These are phyloP conservation scores for Semaprochilodus insignis DNA, from an alignment of 2,797 vertebrate species.

Conservation along the genomic window DNA sequence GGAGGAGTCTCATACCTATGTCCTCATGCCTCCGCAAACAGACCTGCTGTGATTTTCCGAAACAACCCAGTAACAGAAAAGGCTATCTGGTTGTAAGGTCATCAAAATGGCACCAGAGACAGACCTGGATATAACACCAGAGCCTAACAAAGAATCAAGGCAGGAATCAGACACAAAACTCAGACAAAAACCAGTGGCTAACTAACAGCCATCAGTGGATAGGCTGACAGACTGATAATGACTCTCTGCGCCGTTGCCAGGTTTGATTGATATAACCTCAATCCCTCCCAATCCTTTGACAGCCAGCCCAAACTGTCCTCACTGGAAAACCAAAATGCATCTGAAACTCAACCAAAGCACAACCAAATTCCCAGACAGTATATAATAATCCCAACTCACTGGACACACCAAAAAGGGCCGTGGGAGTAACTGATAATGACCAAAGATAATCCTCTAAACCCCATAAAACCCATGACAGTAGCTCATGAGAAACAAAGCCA, in stretches of 20 bases:
- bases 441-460: not conserved
- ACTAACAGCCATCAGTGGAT: slow-evolving; percentile 30
- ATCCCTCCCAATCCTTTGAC: not conserved
- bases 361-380: slow-evolving; percentile 13
- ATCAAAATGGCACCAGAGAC: slow-evolving; percentile 54
- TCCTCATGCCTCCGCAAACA: slow-evolving; percentile 51
- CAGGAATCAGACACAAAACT: slow-evolving; percentile 37
- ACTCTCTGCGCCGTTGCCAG: slow-evolving; percentile 18
- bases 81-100: slow-evolving; percentile 73
- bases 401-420: not conserved
- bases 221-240: slow-evolving; percentile 40
- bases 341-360: slow-evolving; percentile 12
- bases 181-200: slow-evolving; percentile 34
- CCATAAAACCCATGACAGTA: slow-evolving; percentile 10
- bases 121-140: slow-evolving; percentile 43
- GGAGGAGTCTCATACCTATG: slow-evolving; percentile 59
- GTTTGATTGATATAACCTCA: slow-evolving; percentile 21
- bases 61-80: slow-evolving; percentile 66
- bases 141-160: slow-evolving; percentile 14
- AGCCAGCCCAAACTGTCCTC: not conserved
- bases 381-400: slow-evolving; percentile 7
- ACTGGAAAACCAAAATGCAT: slow-evolving; percentile 2
- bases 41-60: slow-evolving; percentile 68
- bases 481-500: slow-evolving; percentile 12
- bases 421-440: slow-evolving; percentile 13